Conservation (phyloP, 2,888 invertebrate species). For the Pemphredon lugubris region DNA sequence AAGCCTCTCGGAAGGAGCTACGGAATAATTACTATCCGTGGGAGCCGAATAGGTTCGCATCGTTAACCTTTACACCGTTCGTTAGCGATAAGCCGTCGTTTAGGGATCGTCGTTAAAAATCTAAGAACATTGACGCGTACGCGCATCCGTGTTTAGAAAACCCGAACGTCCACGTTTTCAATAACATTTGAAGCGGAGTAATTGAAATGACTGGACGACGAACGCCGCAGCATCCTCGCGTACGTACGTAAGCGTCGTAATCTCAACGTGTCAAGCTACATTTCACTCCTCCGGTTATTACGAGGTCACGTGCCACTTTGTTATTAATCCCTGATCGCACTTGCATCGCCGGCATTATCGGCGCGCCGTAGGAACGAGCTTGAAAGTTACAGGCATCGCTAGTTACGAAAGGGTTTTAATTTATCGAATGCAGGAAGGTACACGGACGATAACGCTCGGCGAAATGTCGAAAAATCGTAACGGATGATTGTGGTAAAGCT, state of each 20-base stretch:
- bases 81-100: slow-evolving; percentile 32
- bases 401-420: slow-evolving; percentile 43
- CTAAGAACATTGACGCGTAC: slow-evolving; percentile 6
- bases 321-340: slow-evolving; percentile 45
- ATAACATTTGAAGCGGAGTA: slow-evolving; percentile 23
- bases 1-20: slow-evolving; percentile 12
- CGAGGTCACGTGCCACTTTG: slow-evolving; percentile 45
- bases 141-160: slow-evolving; percentile 15
- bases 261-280: slow-evolving; percentile 20
- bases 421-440: slow-evolving; percentile 35
- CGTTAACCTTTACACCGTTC: slow-evolving; percentile 66
- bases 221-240: slow-evolving; percentile 11
- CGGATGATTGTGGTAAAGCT: slow-evolving; percentile 24
- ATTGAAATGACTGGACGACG: slow-evolving; percentile 11
- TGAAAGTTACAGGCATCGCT: slow-evolving; percentile 2
- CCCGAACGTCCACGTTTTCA: slow-evolving; percentile 10
- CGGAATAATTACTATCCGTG: slow-evolving; percentile 72
- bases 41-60: slow-evolving; percentile 70
- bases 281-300: slow-evolving; percentile 34
- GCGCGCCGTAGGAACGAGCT: slow-evolving; percentile 1
- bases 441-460: slow-evolving; percentile 12
- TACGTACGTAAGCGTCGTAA: neutral
- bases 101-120: slow-evolving; percentile 32
- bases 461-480: slow-evolving; percentile 39
- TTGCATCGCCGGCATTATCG: slow-evolving; percentile 28